A percentile compares a stretch with the other conserved stretches of the same genome.
Conservation (phyloP, 2,113 vertebrate species). For the Hydropotes inermis region DNA sequence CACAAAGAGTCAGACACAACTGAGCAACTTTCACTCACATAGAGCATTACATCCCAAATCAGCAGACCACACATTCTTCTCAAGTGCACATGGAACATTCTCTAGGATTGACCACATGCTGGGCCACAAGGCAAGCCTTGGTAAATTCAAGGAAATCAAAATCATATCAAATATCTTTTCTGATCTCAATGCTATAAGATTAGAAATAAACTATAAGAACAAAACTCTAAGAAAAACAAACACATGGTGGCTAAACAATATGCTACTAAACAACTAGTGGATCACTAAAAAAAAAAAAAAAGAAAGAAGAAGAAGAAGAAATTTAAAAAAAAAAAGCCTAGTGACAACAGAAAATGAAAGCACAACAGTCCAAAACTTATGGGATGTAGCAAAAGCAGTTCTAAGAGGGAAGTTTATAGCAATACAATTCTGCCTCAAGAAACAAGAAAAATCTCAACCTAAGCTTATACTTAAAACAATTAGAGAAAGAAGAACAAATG, state of each 20-base stretch:
- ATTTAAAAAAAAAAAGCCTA: not conserved
- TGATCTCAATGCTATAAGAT: not conserved
- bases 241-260: not conserved
- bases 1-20: accelerated
- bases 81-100: not conserved
- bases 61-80: not conserved
- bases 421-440: not conserved
- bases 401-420: not conserved
- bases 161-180: not conserved
- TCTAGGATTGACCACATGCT: not conserved
- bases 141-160: not conserved
- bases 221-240: not conserved
- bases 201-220: not conserved
- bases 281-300: not conserved
- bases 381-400: not conserved
- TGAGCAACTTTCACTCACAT: not conserved
- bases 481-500: not conserved
- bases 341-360: not conserved
- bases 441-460: not conserved
- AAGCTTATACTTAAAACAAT: not conserved
- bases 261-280: not conserved
- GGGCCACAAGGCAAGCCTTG: not conserved
- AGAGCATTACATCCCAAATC: not conserved
- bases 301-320: not conserved
- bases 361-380: not conserved